phyloP scores from a whole-genome alignment of 1,140 invertebrate genomes.

The Bombus polaris region DNA sequence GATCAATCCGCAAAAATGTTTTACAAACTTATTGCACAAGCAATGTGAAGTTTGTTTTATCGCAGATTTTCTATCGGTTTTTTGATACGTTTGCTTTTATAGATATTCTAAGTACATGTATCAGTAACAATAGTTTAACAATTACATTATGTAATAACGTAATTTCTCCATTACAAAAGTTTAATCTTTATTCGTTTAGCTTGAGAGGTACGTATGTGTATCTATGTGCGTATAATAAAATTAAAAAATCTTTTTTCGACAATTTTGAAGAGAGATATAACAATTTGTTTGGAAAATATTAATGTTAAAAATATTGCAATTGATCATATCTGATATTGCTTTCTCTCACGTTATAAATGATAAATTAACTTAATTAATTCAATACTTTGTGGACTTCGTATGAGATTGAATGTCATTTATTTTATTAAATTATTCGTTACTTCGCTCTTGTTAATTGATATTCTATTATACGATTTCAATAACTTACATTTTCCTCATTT shows the following conservation, averaged over 20 bases:
- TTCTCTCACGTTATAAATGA: background rate
- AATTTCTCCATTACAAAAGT: too few relatives aligned
- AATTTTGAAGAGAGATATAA: background rate
- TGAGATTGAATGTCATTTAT: background rate
- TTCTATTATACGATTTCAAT: background rate
- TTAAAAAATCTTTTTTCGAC: background rate
- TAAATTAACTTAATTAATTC: background rate
- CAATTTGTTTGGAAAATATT: too few relatives aligned
- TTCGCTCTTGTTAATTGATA: background rate
- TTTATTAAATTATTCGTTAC: background rate
- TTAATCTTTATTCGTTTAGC: too few relatives aligned
- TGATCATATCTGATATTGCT: background rate
- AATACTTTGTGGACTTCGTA: background rate
- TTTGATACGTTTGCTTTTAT: too few relatives aligned
- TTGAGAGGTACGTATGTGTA: background rate
- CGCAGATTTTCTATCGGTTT: too few relatives aligned
- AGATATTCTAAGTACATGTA: too few relatives aligned
- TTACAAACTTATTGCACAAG: background rate
- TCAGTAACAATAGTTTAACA: too few relatives aligned
- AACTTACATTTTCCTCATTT: background rate
- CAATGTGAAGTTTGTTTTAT: too few relatives aligned
- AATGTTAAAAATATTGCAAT: background rate
- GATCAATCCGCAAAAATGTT: constrained; percentile 43
- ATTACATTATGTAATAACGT: too few relatives aligned
- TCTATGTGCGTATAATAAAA: too few relatives aligned